phyloP scores from a whole-genome alignment of 2,113 vertebrate genomes.

The Chionis minor region DNA sequence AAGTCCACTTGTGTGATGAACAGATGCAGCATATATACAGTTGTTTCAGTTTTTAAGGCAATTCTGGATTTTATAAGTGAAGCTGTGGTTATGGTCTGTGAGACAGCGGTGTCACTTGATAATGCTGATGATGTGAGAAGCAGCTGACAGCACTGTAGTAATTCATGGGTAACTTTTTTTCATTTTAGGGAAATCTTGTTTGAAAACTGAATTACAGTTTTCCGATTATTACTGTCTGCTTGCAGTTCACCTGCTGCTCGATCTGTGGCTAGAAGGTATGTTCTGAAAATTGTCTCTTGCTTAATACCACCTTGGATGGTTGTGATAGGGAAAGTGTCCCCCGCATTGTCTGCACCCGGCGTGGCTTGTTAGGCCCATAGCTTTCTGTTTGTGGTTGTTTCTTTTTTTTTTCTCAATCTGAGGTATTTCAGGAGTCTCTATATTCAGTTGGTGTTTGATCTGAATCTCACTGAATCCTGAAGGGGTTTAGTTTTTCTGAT shows the following conservation, averaged over 20 bases:
- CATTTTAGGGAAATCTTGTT: conserved; percentile 82
- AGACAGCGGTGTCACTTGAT: not conserved
- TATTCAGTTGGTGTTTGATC: not conserved
- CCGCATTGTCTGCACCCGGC: not conserved
- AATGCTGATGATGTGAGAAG: not conserved
- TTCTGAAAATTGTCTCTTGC: not conserved
- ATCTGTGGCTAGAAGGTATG: conserved; percentile 91
- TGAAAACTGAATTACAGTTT: conserved; percentile 97
- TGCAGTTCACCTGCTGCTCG: conserved; percentile 91
- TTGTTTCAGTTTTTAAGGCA: not conserved
- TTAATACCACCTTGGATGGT: not conserved
- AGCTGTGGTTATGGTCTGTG: not conserved
- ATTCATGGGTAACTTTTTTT: not conserved
- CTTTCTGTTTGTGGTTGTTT: not conserved
- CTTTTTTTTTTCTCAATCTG: not conserved
- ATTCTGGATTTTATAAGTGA: not conserved
- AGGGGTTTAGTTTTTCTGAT: not conserved
- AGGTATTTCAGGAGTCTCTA: not conserved
- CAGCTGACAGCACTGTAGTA: not conserved
- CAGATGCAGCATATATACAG: not conserved
- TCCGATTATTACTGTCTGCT: conserved; percentile 97
- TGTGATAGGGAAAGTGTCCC: not conserved
- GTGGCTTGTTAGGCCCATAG: not conserved
- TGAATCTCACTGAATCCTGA: not conserved
- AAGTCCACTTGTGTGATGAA: not conserved